These are phyloP conservation scores for Sebastes itinus DNA, from an alignment of 2,797 vertebrate species.

Conservation along the genomic window DNA sequence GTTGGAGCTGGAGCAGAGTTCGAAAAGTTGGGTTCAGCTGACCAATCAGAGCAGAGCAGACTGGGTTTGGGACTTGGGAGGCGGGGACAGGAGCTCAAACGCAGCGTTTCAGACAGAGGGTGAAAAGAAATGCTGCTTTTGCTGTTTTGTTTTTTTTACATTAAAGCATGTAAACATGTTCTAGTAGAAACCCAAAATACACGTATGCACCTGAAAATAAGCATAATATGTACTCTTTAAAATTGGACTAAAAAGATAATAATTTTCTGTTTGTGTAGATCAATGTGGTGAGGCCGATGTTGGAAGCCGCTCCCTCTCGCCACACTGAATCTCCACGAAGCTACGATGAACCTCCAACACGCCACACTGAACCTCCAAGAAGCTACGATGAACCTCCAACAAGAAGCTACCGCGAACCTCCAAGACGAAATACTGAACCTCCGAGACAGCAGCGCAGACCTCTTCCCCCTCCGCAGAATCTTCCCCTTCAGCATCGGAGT, in stretches of 20 bases:
- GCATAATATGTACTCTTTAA: too few relatives aligned
- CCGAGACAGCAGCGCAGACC: background rate
- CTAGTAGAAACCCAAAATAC: too few relatives aligned
- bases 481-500: constrained; percentile 30
- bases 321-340: background rate
- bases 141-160: too few relatives aligned
- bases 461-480: constrained; percentile 7
- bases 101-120: too few relatives aligned
- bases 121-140: too few relatives aligned
- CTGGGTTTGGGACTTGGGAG: too few relatives aligned
- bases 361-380: background rate
- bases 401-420: background rate
- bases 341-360: background rate
- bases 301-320: constrained; percentile 7
- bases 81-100: too few relatives aligned
- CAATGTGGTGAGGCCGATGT: constrained; percentile 22
- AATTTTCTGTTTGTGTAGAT: constrained; percentile 49
- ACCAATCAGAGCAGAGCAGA: too few relatives aligned
- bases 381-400: background rate
- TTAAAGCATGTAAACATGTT: too few relatives aligned
- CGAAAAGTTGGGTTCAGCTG: too few relatives aligned
- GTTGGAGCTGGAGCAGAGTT: too few relatives aligned
- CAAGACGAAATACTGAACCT: background rate
- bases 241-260: background rate
- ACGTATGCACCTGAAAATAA: too few relatives aligned